A percentile compares a stretch with the other conserved stretches of the same genome.
Evolutionary conservation across 2,113 vertebrate genomes (phyloP).

Genomic region (Geococcyx californianus): DNA sequence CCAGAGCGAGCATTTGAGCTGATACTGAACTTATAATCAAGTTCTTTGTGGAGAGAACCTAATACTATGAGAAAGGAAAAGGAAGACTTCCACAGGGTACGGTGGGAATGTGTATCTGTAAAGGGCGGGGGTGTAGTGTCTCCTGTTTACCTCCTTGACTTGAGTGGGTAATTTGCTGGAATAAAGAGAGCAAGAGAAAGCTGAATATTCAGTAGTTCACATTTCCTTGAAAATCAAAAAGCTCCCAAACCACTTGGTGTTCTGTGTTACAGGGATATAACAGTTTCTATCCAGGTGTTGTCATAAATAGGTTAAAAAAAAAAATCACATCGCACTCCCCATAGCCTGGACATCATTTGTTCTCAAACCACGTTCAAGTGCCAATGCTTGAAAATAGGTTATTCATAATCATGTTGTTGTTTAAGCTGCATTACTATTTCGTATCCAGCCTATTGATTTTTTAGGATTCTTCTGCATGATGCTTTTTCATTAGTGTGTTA

Average conservation of each 20-base stretch:
- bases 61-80: constrained; percentile 18
- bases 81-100: background rate
- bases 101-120: background rate
- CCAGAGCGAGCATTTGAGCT: background rate
- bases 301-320: background rate
- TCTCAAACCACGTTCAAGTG: background rate
- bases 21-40: background rate
- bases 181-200: background rate
- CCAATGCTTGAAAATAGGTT: constrained; percentile 11
- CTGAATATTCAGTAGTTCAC: background rate
- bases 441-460: constrained; percentile 51
- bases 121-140: background rate
- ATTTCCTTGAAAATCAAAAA: background rate
- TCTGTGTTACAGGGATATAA: background rate
- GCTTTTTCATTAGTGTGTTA: constrained; percentile 25
- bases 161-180: background rate
- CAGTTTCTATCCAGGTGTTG: background rate
- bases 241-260: background rate
- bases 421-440: constrained; percentile 28
- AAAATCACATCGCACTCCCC: background rate
- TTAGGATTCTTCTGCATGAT: constrained; percentile 43
- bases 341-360: background rate
- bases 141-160: constrained; percentile 1
- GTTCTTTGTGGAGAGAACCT: constrained; percentile 30
- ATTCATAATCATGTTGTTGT: constrained; percentile 46